Evolutionary conservation across 2,888 invertebrate species (phyloP).

Genomic region (Scaptomyza reducta): DNA sequence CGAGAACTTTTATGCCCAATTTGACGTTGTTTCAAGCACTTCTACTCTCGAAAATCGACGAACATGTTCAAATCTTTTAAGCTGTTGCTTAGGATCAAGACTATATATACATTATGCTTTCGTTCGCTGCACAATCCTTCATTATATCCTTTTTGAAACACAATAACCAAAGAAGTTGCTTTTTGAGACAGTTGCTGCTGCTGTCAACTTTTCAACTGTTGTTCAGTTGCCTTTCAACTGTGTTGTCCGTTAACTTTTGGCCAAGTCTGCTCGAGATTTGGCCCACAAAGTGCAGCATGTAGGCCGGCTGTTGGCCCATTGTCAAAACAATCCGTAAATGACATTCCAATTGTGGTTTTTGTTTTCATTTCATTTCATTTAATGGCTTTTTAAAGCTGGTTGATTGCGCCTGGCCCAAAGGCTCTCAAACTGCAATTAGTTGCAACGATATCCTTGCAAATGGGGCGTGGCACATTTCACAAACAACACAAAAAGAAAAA

Average conservation of each 20-base stretch:
- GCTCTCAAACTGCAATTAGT: slow-evolving; percentile 35
- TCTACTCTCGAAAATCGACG: no score
- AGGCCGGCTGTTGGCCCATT: slow-evolving; percentile 22
- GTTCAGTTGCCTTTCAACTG: background rate
- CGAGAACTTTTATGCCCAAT: no score
- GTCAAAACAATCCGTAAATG: slow-evolving; percentile 21
- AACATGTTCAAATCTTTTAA: no score
- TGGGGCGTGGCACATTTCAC: slow-evolving; percentile 17
- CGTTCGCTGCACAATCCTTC: no score
- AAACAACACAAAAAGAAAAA: slow-evolving; percentile 11
- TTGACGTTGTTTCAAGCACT: no score
- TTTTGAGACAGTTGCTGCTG: no score
- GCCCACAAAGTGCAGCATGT: slow-evolving; percentile 16
- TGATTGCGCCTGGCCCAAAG: slow-evolving; percentile 22
- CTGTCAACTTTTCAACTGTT: background rate
- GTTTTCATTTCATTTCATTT: slow-evolving; percentile 2
- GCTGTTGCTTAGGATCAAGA: no score
- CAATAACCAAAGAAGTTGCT: no score
- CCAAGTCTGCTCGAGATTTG: slow-evolving; percentile 8
- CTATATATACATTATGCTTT: no score
- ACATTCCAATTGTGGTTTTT: slow-evolving; percentile 18
- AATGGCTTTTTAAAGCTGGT: slow-evolving; percentile 9
- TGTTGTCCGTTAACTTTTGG: background rate
- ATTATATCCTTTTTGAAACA: no score
- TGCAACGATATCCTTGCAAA: background rate